Percentiles rank a stretch among this genome's conserved stretches.
These are phyloP conservation scores for Oligia latruncula DNA, from an alignment of 2,888 invertebrate genomes.

Conservation along the genomic window DNA sequence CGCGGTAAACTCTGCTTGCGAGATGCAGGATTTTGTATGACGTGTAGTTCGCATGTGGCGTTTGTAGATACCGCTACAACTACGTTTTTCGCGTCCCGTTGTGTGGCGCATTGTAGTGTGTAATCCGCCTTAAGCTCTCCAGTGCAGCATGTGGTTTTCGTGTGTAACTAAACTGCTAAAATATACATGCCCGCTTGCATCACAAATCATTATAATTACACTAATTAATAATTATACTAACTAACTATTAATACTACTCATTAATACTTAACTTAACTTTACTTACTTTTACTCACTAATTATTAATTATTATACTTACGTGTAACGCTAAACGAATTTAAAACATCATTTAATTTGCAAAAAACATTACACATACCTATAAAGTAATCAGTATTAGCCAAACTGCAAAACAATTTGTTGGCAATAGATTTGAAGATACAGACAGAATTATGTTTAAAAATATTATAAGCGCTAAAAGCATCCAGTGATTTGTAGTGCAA, in stretches of 20 bases:
- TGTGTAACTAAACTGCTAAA: not conserved
- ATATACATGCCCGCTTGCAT: not conserved
- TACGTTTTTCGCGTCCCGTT: no score
- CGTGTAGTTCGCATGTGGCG: no score
- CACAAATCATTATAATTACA: not conserved
- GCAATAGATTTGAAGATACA: not conserved
- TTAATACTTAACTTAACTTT: no score
- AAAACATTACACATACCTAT: not conserved
- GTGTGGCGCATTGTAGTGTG: not conserved
- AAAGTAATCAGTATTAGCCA: not conserved
- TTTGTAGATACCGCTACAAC: no score
- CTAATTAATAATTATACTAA: no score
- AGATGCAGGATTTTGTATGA: no score
- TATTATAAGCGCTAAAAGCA: not conserved
- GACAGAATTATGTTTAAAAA: not conserved
- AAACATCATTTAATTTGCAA: not conserved
- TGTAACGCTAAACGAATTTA: not conserved
- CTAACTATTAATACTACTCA: no score
- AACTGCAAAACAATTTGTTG: not conserved
- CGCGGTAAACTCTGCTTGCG: no score
- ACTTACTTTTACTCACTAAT: no score
- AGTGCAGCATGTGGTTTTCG: not conserved
- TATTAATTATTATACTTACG: no score
- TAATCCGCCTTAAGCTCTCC: not conserved
- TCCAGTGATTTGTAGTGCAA: not conserved